Conservation (phyloP, 1,140 invertebrate genomes). For the Solenopsis fugax region DNA sequence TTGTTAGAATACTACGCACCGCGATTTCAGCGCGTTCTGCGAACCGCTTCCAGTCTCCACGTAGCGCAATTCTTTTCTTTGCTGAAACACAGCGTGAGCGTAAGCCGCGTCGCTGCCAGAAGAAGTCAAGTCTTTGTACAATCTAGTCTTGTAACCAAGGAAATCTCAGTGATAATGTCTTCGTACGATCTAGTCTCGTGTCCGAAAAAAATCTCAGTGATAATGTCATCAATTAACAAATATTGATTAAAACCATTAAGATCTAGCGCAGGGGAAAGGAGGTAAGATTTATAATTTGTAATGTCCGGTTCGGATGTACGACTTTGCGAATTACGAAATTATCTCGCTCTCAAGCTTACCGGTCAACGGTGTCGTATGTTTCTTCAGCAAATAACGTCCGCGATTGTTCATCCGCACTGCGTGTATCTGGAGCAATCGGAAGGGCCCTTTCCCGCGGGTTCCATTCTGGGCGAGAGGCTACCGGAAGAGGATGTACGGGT, state of each 20-base stretch:
- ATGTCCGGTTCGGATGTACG: background rate
- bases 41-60: constrained; percentile 29
- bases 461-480: constrained; percentile 89
- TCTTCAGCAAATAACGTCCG: constrained; percentile 88
- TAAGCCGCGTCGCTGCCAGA: background rate
- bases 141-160: background rate
- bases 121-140: background rate
- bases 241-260: background rate
- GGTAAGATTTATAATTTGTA: background rate
- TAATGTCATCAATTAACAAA: background rate
- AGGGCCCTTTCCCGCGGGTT: constrained; percentile 81
- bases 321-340: constrained; percentile 5
- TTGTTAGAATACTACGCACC: constrained; percentile 45
- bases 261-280: background rate
- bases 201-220: background rate
- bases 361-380: background rate
- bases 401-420: constrained; percentile 89
- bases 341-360: background rate
- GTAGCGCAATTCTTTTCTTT: constrained; percentile 33
- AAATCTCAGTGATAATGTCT: background rate
- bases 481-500: constrained; percentile 94
- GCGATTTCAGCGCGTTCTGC: constrained; percentile 42
- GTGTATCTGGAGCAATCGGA: constrained; percentile 82
- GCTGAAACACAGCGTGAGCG: background rate
- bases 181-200: too few relatives aligned